A percentile compares a stretch with the other conserved stretches of the same genome.
Evolutionary conservation across 1,140 invertebrate genomes (phyloP).

Genomic region (Penaeus indicus): DNA sequence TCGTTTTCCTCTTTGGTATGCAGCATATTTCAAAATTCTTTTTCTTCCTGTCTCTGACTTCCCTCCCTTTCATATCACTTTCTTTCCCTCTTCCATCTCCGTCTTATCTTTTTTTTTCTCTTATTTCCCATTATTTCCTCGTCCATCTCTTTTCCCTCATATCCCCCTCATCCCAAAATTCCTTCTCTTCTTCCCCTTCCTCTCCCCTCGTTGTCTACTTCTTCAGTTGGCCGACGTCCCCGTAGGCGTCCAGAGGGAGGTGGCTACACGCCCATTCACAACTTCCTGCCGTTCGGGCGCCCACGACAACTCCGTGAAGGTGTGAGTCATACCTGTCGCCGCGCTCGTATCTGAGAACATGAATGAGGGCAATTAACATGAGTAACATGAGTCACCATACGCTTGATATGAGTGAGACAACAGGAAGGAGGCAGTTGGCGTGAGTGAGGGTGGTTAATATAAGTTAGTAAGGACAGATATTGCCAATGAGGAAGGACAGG

Average conservation of each 20-base stretch:
- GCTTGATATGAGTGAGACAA: not conserved
- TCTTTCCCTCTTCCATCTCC: no score
- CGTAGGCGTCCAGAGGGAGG: constrained; percentile 59
- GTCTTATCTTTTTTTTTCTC: no score
- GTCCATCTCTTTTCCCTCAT: no score
- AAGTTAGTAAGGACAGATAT: no score
- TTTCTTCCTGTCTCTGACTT: no score
- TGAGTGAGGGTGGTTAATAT: no score
- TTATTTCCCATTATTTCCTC: no score
- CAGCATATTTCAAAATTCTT: no score
- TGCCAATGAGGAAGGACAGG: no score
- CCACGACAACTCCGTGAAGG: constrained; percentile 64
- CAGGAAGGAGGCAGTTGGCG: not conserved
- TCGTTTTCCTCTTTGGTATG: no score
- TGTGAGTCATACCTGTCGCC: not conserved
- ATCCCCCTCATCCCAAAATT: not conserved
- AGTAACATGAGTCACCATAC: not conserved
- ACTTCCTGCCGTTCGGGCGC: constrained; percentile 53
- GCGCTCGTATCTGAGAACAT: not conserved
- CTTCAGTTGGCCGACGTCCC: constrained; percentile 48
- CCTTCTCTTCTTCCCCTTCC: not conserved
- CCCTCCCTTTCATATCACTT: no score
- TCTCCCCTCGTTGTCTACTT: not conserved
- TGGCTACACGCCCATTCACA: constrained; percentile 48
- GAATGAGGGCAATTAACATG: not conserved